Base-by-base conservation (phyloP, 2,888 invertebrate species). In the Mythimna loreyi region DNA sequence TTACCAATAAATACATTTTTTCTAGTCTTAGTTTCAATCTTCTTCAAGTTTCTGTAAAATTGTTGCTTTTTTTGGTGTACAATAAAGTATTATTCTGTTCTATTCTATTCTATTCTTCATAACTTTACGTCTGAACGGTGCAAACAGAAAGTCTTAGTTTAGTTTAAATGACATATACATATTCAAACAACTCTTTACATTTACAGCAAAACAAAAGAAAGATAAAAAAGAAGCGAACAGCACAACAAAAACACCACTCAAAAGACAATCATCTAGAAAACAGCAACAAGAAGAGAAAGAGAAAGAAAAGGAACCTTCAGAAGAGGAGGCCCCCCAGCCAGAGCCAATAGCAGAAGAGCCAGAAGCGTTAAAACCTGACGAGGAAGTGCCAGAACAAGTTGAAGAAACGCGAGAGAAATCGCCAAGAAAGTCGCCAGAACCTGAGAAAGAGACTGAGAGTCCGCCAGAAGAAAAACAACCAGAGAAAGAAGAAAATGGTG, bases 261-360 rank as follows among this genome's bases (percentile, higher is more conserved):
- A 94, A 76, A 86, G 95, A 5, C 94, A 93, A 58, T 90, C 91
- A 0, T 89, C 91, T n/a, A 90, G 92, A 81, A 93, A 91, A 74
- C 86, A 84, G 77, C 86, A 87, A 49, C 83, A 88, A 52, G 91
- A 92, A 53, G 91, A 92, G 3, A 90, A 90, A 70, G 87, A 87
- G 7, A 83, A 90, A 70, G 87, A 87, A 7, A 83, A 82, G 57
- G 83, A 87, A 30, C 52, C 71, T n/a, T 70, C 62, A 43, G 30
- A 87, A 89, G 77, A 89, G 83, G 77, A 89, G 83, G 69, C 81
- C 82, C 70, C 82, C 61, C 79, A 45, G 43, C 52, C 80, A 68
- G 68, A 78, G 67, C 36, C 63, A 40, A 53, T 36, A n/a, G 30
- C 72, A 36, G 81, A 78, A 61, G 70, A 72, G 2, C 8, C 61